These are phyloP conservation scores for Nothocercus nigrocapillus DNA, from an alignment of 2,113 vertebrate species.

Conservation along the genomic window DNA sequence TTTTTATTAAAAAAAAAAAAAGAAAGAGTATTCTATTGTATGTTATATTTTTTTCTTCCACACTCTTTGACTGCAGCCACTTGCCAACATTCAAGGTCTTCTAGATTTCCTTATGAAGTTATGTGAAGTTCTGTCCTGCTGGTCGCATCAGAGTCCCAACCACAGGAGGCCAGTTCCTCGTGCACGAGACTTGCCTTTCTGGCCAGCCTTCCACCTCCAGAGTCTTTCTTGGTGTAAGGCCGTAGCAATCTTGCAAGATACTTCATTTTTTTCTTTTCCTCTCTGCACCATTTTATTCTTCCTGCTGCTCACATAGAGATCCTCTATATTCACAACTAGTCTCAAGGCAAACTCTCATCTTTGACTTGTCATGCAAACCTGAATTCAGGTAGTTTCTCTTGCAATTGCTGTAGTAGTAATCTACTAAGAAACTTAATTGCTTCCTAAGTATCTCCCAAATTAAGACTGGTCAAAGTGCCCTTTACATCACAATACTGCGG, in stretches of 20 bases:
- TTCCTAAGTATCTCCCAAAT: neutral
- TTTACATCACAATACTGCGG: neutral
- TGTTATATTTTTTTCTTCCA: neutral
- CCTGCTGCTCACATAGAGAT: neutral
- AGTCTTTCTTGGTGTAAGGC: neutral
- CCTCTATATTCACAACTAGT: neutral
- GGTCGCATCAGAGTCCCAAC: neutral
- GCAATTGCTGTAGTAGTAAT: neutral
- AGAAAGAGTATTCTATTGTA: neutral
- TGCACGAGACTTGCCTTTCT: neutral
- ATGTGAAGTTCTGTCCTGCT: neutral
- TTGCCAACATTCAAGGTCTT: neutral
- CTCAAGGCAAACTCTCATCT: neutral
- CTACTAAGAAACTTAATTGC: neutral
- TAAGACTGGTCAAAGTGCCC: neutral
- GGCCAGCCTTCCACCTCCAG: neutral
- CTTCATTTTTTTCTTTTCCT: neutral
- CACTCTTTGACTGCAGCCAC: neutral
- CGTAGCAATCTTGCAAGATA: neutral
- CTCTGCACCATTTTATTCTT: neutral
- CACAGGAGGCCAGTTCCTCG: neutral
- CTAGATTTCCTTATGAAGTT: neutral
- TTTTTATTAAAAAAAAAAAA: neutral
- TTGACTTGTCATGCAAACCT: neutral
- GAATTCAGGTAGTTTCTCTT: neutral